phyloP scores from a whole-genome alignment of 2,113 vertebrate genomes.

The Naja naja region DNA sequence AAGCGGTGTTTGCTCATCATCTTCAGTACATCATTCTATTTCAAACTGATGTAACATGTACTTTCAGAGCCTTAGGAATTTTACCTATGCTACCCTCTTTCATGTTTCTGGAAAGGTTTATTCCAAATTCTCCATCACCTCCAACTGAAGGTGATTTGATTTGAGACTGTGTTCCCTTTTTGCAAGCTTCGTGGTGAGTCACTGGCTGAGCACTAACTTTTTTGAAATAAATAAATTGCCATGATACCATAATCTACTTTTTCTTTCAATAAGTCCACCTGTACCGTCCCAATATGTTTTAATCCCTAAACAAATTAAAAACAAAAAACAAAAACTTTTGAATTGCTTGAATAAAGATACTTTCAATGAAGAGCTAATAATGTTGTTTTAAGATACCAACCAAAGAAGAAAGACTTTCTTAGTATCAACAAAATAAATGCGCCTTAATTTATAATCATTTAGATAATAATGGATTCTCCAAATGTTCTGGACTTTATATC shows the following conservation, averaged over 20 bases:
- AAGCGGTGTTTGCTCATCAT: not conserved
- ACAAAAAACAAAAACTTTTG: slow-evolving; percentile 47
- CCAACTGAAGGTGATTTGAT: not conserved
- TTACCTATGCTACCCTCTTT: not conserved
- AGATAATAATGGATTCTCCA: not conserved
- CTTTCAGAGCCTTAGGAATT: not conserved
- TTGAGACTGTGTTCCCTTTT: not conserved
- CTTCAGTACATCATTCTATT: not conserved
- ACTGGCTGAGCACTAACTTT: not conserved
- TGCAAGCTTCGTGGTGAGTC: not conserved
- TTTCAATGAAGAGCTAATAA: slow-evolving; percentile 46
- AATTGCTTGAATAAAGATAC: slow-evolving; percentile 63
- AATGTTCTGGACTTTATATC: not conserved
- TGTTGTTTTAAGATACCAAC: slow-evolving; percentile 10
- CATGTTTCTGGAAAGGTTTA: not conserved
- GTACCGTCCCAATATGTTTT: slow-evolving; percentile 58
- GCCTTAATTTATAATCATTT: not conserved
- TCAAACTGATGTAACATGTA: not conserved
- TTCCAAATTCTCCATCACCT: not conserved
- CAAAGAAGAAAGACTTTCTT: not conserved
- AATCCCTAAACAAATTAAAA: slow-evolving; percentile 52
- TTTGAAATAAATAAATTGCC: not conserved
- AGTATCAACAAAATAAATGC: not conserved
- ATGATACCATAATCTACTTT: not conserved
- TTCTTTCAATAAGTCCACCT: slow-evolving; percentile 46